Evolutionary conservation across 2,888 invertebrate genomes (phyloP).

Genomic region (Xestia ashworthii): DNA sequence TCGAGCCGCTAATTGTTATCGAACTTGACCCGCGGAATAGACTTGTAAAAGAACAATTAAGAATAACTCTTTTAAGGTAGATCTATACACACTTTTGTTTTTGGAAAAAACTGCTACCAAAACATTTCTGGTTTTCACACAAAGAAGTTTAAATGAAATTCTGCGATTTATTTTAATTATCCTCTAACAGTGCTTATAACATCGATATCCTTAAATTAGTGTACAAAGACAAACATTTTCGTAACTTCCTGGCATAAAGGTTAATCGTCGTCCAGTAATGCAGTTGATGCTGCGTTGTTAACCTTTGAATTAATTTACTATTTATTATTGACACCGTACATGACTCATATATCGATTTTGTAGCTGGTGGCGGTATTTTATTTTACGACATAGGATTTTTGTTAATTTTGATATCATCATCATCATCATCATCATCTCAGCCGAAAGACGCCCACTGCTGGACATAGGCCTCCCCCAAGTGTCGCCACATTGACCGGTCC

Average conservation of each 20-base stretch:
- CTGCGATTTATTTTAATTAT: neutral
- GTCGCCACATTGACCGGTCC: too few relatives aligned
- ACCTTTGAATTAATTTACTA: conserved; percentile 47
- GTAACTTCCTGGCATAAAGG: conserved; percentile 53
- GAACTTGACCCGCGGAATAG: neutral
- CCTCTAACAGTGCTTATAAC: neutral
- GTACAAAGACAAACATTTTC: conserved; percentile 4
- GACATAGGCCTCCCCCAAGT: too few relatives aligned
- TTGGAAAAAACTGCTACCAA: neutral
- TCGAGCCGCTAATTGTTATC: neutral
- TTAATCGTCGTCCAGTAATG: conserved; percentile 27
- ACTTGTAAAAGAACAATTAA: neutral
- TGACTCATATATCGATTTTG: conserved; percentile 29
- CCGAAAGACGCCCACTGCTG: too few relatives aligned
- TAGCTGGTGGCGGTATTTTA: neutral
- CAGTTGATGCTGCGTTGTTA: conserved; percentile 26
- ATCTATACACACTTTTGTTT: neutral
- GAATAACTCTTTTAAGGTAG: neutral
- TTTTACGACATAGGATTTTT: neutral
- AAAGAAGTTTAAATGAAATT: neutral
- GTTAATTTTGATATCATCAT: too few relatives aligned
- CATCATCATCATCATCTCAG: too few relatives aligned
- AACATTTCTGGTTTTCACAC: neutral
- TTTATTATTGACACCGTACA: conserved; percentile 33
- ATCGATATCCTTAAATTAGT: conserved; percentile 8